Conservation (phyloP, 2,888 invertebrate genomes). For the Cheilosia scutellata region DNA sequence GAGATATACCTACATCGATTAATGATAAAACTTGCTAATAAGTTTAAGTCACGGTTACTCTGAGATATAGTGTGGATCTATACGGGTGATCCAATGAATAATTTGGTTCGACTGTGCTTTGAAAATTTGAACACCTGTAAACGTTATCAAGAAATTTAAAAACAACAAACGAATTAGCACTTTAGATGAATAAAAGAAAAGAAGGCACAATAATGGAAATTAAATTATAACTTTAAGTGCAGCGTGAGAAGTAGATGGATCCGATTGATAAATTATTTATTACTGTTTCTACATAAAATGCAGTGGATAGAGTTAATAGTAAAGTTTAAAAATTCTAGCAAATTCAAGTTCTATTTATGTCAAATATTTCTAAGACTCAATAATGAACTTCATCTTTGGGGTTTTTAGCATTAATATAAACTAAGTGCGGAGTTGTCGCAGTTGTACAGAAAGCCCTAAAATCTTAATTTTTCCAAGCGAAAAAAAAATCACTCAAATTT, state of each 20-base stretch:
- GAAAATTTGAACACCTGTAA: conserved; percentile 8
- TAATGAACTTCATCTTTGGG: no score
- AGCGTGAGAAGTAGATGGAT: neutral
- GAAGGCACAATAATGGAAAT: neutral
- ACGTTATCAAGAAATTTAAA: conserved; percentile 23
- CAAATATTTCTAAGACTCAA: no score
- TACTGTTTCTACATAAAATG: no score
- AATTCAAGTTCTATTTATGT: no score
- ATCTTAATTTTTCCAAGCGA: no score
- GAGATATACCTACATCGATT: neutral
- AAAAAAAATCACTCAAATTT: no score
- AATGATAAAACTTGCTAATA: conserved; percentile 24
- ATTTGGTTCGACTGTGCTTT: neutral
- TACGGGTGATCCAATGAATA: conserved; percentile 17
- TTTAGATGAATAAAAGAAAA: conserved; percentile 8
- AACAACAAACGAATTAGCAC: conserved; percentile 21
- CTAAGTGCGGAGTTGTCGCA: no score
- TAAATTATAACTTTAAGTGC: neutral
- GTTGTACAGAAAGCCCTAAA: no score
- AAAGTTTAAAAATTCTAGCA: no score
- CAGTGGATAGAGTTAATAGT: no score
- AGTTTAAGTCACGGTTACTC: conserved; percentile 32
- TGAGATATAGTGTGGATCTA: conserved; percentile 5
- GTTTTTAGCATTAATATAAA: no score
- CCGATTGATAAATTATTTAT: no score